These are phyloP conservation scores for Lottia gigantea DNA, from an alignment of 2,888 invertebrate species.

Conservation along the genomic window DNA sequence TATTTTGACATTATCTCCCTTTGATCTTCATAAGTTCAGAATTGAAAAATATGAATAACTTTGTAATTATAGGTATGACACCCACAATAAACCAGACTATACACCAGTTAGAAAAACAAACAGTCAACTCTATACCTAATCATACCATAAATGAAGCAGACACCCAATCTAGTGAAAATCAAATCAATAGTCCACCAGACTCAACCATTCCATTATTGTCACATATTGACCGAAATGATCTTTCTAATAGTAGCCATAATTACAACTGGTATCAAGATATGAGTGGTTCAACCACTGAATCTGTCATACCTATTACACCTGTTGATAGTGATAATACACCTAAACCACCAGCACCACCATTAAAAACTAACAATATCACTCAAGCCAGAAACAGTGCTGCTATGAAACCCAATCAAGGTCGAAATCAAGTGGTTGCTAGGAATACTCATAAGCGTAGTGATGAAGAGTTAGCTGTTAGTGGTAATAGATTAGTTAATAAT, in stretches of 20 bases:
- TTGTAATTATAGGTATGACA: conserved; percentile 69
- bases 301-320: conserved; percentile 73
- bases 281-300: conserved; percentile 74
- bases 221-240: not conserved
- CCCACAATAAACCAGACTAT: conserved; percentile 71
- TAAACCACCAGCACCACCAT: conserved; percentile 31
- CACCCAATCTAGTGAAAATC: not conserved
- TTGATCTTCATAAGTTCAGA: not conserved
- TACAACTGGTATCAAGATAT: conserved; percentile 35
- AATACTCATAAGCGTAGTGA: conserved; percentile 75
- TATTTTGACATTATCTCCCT: not conserved
- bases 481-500: conserved; percentile 64
- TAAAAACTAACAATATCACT: conserved; percentile 54
- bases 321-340: conserved; percentile 65
- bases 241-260: conserved; percentile 11
- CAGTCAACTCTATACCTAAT: not conserved
- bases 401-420: conserved; percentile 84
- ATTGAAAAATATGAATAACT: not conserved
- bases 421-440: conserved; percentile 84
- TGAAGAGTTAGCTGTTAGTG: conserved; percentile 71
- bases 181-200: conserved; percentile 7
- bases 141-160: not conserved
- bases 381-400: conserved; percentile 50
- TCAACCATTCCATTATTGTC: conserved; percentile 6
- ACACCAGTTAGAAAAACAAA: conserved; percentile 28